Evolutionary conservation across 2,888 invertebrate genomes (phyloP).

Genomic region (Mycalesis mineus): DNA sequence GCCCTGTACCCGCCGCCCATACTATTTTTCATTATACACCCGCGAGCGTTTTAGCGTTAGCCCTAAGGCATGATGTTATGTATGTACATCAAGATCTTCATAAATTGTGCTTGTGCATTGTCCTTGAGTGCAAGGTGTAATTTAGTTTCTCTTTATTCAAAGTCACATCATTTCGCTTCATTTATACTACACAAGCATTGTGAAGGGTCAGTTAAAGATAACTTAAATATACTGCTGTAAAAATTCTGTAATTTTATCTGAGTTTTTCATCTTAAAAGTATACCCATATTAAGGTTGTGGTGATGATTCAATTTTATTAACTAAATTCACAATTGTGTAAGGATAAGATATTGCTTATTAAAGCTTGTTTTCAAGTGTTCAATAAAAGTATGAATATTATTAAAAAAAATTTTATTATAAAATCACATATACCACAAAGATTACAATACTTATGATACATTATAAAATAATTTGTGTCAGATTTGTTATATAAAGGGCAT

Average conservation of each 20-base stretch:
- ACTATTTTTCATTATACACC: no score
- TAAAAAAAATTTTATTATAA: neutral
- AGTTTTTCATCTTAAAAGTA: neutral
- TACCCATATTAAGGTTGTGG: neutral
- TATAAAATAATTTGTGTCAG: neutral
- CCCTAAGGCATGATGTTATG: no score
- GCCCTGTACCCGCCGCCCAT: no score
- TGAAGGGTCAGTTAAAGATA: no score
- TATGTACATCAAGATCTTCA: no score
- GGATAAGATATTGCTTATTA: neutral
- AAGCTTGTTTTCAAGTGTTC: conserved; percentile 1
- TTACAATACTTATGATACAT: neutral
- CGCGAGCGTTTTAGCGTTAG: no score
- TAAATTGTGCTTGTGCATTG: no score
- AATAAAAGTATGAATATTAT: neutral
- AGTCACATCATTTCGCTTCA: neutral
- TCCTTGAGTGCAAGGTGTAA: no score
- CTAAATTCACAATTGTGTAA: neutral
- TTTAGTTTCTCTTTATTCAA: no score
- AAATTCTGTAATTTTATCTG: neutral
- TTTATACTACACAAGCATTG: no score
- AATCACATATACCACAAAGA: neutral
- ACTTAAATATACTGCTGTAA: neutral
- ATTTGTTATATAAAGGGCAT: no score
- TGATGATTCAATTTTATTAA: neutral